phyloP scores from a whole-genome alignment of 2,113 vertebrate genomes.

The Pituophis catenifer region DNA sequence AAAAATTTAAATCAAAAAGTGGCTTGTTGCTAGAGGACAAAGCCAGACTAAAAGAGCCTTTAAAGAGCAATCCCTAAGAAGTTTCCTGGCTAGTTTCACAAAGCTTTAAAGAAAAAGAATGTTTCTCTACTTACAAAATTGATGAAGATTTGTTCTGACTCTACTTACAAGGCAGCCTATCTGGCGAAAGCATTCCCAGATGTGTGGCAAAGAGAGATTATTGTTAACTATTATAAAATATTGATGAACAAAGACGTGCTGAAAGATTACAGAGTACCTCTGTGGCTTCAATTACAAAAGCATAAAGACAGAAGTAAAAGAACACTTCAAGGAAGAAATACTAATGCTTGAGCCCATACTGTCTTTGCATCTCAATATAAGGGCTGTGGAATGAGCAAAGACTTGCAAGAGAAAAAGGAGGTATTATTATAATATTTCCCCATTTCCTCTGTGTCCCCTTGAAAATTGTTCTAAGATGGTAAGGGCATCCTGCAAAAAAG shows the following conservation, averaged over 20 bases:
- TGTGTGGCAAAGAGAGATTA: background rate
- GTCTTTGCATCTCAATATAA: background rate
- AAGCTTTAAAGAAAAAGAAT: background rate
- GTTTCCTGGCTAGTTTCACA: background rate
- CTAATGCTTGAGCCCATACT: background rate
- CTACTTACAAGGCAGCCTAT: background rate
- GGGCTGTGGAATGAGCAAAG: background rate
- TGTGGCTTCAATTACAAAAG: background rate
- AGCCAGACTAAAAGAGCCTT: background rate
- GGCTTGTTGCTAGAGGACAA: background rate
- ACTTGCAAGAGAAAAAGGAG: background rate
- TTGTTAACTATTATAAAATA: conserved; percentile 8
- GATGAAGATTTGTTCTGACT: conserved; percentile 16
- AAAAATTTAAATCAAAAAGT: background rate
- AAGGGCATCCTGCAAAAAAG: background rate
- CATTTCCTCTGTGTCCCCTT: background rate
- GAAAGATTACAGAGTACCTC: background rate
- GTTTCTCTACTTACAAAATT: background rate
- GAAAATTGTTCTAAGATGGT: background rate
- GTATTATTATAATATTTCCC: background rate
- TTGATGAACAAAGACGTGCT: background rate
- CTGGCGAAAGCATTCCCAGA: background rate
- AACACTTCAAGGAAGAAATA: background rate
- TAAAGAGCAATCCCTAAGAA: background rate
- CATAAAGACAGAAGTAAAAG: background rate